Percentiles rank a stretch among this genome's conserved stretches.
phyloP scores from a whole-genome alignment of 2,888 invertebrate genomes.

The Drosophila rubida region DNA sequence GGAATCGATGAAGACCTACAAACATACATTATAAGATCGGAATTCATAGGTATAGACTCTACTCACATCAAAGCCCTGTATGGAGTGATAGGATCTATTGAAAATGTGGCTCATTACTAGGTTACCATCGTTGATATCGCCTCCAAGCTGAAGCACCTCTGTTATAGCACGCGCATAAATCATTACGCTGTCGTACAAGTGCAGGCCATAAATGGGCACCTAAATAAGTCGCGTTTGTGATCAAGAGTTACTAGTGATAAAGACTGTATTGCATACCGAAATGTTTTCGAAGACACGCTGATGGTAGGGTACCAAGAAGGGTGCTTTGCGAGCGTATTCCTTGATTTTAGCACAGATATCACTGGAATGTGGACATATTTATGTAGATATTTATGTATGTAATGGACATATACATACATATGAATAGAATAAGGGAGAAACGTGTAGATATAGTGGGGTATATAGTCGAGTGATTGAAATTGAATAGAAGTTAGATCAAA shows the following conservation, averaged over 20 bases:
- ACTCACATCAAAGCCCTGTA: conserved; percentile 91
- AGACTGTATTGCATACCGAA: conserved; percentile 85
- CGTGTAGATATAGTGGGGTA: neutral
- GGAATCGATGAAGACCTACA: conserved; percentile 92
- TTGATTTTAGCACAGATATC: conserved; percentile 90
- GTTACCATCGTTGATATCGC: conserved; percentile 90
- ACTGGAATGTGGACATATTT: conserved; percentile 84
- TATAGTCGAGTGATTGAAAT: neutral
- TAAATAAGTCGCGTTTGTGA: conserved; percentile 70
- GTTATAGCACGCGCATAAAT: conserved; percentile 94
- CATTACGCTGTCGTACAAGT: conserved; percentile 94
- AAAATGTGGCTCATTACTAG: conserved; percentile 91
- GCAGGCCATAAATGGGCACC: conserved; percentile 93
- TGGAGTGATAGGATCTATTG: conserved; percentile 90
- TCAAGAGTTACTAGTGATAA: neutral
- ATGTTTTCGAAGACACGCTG: conserved; percentile 90
- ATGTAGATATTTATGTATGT: neutral
- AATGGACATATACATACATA: neutral
- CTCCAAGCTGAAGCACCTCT: conserved; percentile 88
- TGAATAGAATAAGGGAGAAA: too few relatives aligned
- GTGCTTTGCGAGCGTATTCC: conserved; percentile 89
- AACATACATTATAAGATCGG: neutral
- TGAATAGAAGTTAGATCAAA: conserved; percentile 60
- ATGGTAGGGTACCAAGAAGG: conserved; percentile 92
- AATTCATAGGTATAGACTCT: neutral